These are phyloP conservation scores for Gorsachius goisagi DNA, from an alignment of 2,113 vertebrate genomes.

Conservation along the genomic window DNA sequence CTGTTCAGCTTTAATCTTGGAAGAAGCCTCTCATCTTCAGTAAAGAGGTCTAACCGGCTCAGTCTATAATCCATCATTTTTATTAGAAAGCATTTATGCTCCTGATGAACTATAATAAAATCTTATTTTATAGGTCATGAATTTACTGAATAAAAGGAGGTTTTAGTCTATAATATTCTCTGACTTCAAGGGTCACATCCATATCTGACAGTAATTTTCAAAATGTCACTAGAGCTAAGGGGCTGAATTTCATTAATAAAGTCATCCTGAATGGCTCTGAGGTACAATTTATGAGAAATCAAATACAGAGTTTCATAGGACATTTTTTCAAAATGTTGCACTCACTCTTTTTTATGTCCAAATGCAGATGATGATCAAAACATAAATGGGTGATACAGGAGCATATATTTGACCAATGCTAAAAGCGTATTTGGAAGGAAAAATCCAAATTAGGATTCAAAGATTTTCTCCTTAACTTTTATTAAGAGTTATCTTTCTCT, in stretches of 20 bases:
- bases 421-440: background rate
- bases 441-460: background rate
- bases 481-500: background rate
- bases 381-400: background rate
- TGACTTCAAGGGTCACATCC: background rate
- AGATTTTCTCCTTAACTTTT: background rate
- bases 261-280: background rate
- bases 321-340: background rate
- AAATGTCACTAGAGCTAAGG: background rate
- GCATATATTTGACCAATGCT: background rate
- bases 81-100: background rate
- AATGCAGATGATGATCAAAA: background rate
- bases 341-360: background rate
- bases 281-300: background rate
- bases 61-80: background rate
- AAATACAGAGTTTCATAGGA: background rate
- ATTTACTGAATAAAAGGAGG: background rate
- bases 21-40: background rate
- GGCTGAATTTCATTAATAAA: background rate
- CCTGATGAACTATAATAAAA: background rate
- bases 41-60: background rate
- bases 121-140: conserved; percentile 4
- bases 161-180: background rate
- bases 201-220: background rate
- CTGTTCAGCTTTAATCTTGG: background rate